phyloP scores from a whole-genome alignment of 2,888 invertebrate genomes.

The Erpobdella octoculata region DNA sequence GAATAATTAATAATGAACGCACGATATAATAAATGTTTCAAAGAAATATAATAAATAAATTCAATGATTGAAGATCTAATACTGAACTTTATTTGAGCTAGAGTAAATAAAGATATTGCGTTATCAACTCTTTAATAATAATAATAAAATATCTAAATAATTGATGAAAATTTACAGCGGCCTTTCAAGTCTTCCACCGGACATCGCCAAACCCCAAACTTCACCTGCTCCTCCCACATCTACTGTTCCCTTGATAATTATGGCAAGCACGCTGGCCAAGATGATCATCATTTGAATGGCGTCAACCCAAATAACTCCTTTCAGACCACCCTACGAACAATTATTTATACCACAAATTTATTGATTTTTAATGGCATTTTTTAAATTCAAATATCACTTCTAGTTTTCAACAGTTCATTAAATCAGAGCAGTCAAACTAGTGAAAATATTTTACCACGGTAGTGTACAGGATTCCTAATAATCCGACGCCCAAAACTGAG shows the following conservation, averaged over 20 bases:
- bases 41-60: not conserved
- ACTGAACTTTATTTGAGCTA: not conserved
- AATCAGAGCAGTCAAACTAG: not conserved
- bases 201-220: constrained; percentile 42
- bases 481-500: constrained; percentile 5
- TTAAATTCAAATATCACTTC: too few relatives aligned
- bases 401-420: too few relatives aligned
- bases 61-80: not conserved
- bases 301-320: constrained; percentile 41
- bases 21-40: too few relatives aligned
- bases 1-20: too few relatives aligned
- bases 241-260: constrained; percentile 45
- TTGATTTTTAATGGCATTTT: too few relatives aligned
- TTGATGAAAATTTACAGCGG: constrained; percentile 8
- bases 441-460: constrained; percentile 4
- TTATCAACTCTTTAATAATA: too few relatives aligned
- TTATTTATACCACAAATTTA: too few relatives aligned
- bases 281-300: constrained; percentile 52
- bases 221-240: constrained; percentile 44
- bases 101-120: not conserved
- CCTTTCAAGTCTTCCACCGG: constrained; percentile 40
- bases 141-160: not conserved
- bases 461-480: constrained; percentile 10
- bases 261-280: constrained; percentile 47
- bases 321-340: constrained; percentile 53